Percentiles rank a stretch among this genome's conserved stretches.
Evolutionary conservation across 1,140 invertebrate genomes (phyloP).

Genomic region (Neodiprion fabricii): DNA sequence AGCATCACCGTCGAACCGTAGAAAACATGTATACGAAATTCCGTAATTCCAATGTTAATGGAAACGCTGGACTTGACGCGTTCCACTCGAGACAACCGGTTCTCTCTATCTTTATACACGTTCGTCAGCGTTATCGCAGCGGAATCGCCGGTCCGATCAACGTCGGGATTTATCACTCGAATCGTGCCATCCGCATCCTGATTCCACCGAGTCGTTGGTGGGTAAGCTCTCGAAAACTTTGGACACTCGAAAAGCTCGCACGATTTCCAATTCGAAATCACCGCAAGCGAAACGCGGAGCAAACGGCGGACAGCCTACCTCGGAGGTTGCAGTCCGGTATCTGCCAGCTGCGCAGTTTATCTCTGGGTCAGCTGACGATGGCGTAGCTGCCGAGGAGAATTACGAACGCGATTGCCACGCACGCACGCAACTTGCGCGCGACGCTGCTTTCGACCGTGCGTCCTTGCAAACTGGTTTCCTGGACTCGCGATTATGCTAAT

Average conservation of each 20-base stretch:
- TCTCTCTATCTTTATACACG: background rate
- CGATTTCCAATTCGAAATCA: too few species aligned
- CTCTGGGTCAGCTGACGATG: background rate
- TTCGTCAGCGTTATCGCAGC: too few species aligned
- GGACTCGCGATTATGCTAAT: background rate
- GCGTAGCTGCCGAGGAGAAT: background rate
- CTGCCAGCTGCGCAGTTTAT: constrained; percentile 4
- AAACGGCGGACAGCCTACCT: too few species aligned
- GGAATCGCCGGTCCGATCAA: too few species aligned
- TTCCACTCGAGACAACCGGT: background rate
- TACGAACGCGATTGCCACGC: background rate
- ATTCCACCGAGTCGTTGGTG: too few species aligned
- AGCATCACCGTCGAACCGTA: background rate
- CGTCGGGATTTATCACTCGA: too few species aligned
- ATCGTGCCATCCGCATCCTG: too few species aligned
- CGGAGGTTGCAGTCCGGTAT: too few species aligned
- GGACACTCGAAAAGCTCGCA: too few species aligned
- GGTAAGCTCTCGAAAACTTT: too few species aligned
- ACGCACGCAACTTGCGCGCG: background rate
- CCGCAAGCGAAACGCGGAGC: too few species aligned
- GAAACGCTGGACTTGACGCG: background rate
- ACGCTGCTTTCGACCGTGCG: background rate
- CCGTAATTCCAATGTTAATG: background rate
- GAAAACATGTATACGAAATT: background rate
- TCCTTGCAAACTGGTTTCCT: constrained; percentile 7